Evolutionary conservation across 2,113 vertebrate species (phyloP).

Genomic region (Rhizomys pruinosus): DNA sequence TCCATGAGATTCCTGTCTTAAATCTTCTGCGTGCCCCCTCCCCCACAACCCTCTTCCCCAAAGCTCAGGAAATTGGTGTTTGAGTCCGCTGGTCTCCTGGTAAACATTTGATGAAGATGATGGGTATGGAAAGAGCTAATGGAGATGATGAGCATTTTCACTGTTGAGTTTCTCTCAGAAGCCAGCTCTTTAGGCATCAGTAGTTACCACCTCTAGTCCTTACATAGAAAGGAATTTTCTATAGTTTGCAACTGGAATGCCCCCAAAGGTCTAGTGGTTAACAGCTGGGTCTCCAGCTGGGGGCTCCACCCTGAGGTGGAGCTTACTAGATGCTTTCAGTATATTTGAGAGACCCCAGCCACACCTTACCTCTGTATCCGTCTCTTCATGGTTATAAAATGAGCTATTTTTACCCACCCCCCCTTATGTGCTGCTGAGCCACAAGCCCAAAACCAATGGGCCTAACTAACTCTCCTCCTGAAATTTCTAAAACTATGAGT

Average conservation of each 20-base stretch:
- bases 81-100: neutral
- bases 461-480: neutral
- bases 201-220: neutral
- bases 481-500: neutral
- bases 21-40: neutral
- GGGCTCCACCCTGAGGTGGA: neutral
- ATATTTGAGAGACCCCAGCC: fast-evolving
- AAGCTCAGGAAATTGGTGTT: neutral
- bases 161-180: neutral
- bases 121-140: neutral
- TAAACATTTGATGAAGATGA: neutral
- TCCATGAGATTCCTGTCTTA: neutral
- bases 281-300: neutral
- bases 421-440: neutral
- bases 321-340: neutral
- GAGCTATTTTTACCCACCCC: neutral
- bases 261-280: neutral
- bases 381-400: neutral
- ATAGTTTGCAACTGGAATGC: neutral
- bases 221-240: neutral
- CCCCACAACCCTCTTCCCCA: too few relatives aligned
- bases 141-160: neutral
- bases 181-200: neutral
- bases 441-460: neutral
- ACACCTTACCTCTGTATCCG: neutral